A percentile compares a stretch with the other conserved stretches of the same genome.
phyloP scores from a whole-genome alignment of 2,113 vertebrate species.

The Struthidea cinerea region DNA sequence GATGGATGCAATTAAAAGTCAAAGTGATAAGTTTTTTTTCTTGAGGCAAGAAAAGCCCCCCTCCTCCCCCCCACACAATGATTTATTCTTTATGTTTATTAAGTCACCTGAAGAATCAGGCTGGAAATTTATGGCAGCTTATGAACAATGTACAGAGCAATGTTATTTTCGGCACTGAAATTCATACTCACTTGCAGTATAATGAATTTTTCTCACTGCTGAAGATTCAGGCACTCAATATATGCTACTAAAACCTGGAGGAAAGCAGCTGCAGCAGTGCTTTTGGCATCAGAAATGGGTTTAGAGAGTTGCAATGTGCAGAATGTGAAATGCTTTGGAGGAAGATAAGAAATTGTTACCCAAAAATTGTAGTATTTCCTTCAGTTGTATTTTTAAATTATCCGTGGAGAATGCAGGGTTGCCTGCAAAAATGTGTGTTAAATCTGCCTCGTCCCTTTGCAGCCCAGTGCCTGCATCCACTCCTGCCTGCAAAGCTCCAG shows the following conservation, averaged over 20 bases:
- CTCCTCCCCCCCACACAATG: rapidly evolving
- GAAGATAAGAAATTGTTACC: not conserved
- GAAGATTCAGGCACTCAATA: not conserved
- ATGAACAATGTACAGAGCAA: not conserved
- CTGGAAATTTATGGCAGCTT: not conserved
- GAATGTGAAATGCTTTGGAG: not conserved
- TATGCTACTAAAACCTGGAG: not conserved
- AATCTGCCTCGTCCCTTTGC: not conserved
- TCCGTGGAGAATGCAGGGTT: not conserved
- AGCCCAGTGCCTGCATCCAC: not conserved
- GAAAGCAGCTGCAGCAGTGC: not conserved
- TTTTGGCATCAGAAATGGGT: not conserved
- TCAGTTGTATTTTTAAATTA: not conserved
- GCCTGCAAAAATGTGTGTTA: not conserved
- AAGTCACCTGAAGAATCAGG: not conserved
- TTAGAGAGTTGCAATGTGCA: not conserved
- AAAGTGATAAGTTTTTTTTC: not conserved
- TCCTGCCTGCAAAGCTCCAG: not conserved
- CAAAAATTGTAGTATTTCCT: not conserved
- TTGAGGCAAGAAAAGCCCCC: not conserved
- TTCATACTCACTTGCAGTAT: not conserved
- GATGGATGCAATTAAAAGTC: not conserved
- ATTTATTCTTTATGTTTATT: not conserved
- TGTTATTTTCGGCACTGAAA: not conserved
- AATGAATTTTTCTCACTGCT: slow-evolving; percentile 1